Conservation (phyloP, 2,888 invertebrate species). For the Timandra comae region DNA sequence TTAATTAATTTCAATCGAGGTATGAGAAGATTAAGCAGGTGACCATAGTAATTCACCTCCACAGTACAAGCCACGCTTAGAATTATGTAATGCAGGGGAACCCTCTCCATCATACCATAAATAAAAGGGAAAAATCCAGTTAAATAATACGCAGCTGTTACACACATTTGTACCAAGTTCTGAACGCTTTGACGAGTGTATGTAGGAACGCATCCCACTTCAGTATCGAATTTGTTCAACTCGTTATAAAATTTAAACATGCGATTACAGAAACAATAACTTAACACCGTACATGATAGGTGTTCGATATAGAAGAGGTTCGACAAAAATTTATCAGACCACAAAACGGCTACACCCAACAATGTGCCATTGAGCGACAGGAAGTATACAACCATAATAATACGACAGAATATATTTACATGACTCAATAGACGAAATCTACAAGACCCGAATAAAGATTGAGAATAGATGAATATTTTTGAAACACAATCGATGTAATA, state of each 20-base stretch:
- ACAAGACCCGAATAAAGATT: constrained; percentile 31
- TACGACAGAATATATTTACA: too few relatives aligned
- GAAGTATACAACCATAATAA: too few relatives aligned
- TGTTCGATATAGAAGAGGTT: too few relatives aligned
- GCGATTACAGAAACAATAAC: too few relatives aligned
- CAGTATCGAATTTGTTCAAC: constrained; percentile 38
- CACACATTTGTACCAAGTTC: constrained; percentile 25
- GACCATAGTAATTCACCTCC: constrained; percentile 44
- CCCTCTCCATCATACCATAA: not conserved
- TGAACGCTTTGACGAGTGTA: constrained; percentile 27
- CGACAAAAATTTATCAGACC: too few relatives aligned
- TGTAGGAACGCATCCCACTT: constrained; percentile 36
- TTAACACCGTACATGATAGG: too few relatives aligned
- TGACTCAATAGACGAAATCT: too few relatives aligned
- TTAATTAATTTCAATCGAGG: constrained; percentile 44
- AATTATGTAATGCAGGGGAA: constrained; percentile 18
- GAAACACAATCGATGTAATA: constrained; percentile 35
- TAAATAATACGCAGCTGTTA: constrained; percentile 24
- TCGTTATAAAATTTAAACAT: constrained; percentile 33
- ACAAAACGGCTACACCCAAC: too few relatives aligned
- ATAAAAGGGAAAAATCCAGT: constrained; percentile 12
- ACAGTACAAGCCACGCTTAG: constrained; percentile 26
- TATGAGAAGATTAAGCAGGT: constrained; percentile 39
- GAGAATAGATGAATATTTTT: constrained; percentile 32
- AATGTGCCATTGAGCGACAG: too few relatives aligned